phyloP scores from a whole-genome alignment of 2,888 invertebrate species.

The Nomada flava region DNA sequence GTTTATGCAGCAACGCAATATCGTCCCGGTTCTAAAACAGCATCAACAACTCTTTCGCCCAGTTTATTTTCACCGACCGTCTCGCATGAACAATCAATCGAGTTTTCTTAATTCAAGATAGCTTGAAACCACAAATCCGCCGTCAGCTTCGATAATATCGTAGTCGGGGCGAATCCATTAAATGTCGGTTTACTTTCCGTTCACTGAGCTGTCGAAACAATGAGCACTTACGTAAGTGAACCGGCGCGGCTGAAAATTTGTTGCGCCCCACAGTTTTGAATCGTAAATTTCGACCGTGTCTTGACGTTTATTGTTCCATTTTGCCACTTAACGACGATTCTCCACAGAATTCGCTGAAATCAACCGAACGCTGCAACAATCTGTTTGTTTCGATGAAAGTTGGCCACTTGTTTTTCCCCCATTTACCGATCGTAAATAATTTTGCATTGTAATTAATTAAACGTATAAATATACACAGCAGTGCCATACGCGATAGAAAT shows the following conservation, averaged over 20 bases:
- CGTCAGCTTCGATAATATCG: slow-evolving; percentile 38
- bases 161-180: slow-evolving; percentile 54
- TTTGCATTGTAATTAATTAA: neutral
- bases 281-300: slow-evolving; percentile 15
- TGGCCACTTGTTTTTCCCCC: neutral
- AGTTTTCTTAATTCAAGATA: slow-evolving; percentile 53
- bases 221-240: slow-evolving; percentile 33
- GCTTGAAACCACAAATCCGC: slow-evolving; percentile 55
- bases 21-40: slow-evolving; percentile 11
- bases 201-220: slow-evolving; percentile 39
- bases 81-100: slow-evolving; percentile 51
- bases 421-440: no score
- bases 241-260: neutral
- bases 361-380: neutral
- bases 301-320: slow-evolving; percentile 31
- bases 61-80: slow-evolving; percentile 55
- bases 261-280: slow-evolving; percentile 7
- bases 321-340: slow-evolving; percentile 14
- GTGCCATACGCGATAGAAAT: no score
- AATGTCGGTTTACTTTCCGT: slow-evolving; percentile 47
- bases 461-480: neutral
- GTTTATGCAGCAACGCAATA: neutral
- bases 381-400: neutral
- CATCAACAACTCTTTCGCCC: slow-evolving; percentile 9
- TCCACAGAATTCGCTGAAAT: neutral